Conservation (phyloP, 2,797 vertebrate genomes). For the Tamandua tetradactyla region DNA sequence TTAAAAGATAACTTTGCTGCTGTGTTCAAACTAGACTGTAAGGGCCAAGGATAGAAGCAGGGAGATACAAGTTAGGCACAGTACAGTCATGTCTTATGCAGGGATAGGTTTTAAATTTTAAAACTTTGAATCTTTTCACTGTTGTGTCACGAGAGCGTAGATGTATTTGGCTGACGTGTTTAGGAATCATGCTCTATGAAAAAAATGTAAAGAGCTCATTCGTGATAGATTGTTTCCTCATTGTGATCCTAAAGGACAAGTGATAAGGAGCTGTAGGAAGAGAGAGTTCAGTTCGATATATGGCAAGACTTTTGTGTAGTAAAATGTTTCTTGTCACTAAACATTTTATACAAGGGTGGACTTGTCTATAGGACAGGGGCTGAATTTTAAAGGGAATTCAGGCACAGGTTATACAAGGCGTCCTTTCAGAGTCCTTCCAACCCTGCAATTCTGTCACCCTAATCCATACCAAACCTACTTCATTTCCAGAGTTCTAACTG, state of each 20-base stretch:
- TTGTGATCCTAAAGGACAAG: background rate
- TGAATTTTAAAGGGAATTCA: constrained; percentile 19
- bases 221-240: background rate
- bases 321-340: background rate
- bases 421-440: constrained; percentile 12
- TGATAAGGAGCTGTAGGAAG: background rate
- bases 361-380: background rate
- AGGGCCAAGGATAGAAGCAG: background rate
- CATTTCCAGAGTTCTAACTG: constrained; percentile 3
- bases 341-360: background rate
- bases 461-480: constrained; percentile 32
- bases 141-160: background rate
- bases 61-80: background rate
- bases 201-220: background rate
- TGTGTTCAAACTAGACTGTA: background rate
- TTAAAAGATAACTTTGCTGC: background rate
- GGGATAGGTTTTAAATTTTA: background rate
- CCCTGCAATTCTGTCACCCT: background rate
- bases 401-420: background rate
- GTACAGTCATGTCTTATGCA: background rate
- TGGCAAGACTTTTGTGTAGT: background rate
- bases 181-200: background rate
- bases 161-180: background rate
- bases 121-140: background rate
- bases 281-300: background rate